phyloP scores from a whole-genome alignment of 2,888 invertebrate species.

The Cosmopolites sordidus region DNA sequence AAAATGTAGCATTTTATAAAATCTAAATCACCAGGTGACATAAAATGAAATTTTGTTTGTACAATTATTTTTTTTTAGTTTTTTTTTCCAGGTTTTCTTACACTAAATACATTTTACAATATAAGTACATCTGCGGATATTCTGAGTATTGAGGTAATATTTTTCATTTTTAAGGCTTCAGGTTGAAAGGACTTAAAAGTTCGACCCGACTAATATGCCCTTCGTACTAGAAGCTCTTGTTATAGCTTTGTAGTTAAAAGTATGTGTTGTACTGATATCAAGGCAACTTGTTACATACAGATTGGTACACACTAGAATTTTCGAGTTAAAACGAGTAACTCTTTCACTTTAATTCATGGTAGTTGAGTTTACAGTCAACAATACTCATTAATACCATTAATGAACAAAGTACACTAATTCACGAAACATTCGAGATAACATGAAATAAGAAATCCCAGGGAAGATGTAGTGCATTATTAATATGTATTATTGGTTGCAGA shows the following conservation, averaged over 20 bases:
- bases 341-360: no score
- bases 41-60: slow-evolving; percentile 17
- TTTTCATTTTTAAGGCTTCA: slow-evolving; percentile 36
- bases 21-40: slow-evolving; percentile 1
- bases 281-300: slow-evolving; percentile 48
- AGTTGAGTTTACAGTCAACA: no score
- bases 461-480: no score
- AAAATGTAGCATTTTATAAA: slow-evolving; percentile 9
- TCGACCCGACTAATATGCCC: no score
- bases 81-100: slow-evolving; percentile 35
- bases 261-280: slow-evolving; percentile 47
- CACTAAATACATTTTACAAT: slow-evolving; percentile 48
- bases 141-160: slow-evolving; percentile 51
- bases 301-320: slow-evolving; percentile 12
- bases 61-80: slow-evolving; percentile 17
- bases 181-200: slow-evolving; percentile 7
- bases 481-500: no score
- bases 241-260: slow-evolving; percentile 29
- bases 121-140: slow-evolving; percentile 52
- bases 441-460: no score
- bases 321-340: slow-evolving; percentile 2
- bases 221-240: slow-evolving; percentile 6
- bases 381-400: no score
- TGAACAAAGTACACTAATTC: no score
- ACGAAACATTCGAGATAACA: no score